Evolutionary conservation across 2,888 invertebrate species (phyloP).

Genomic region (Phytoseiulus persimilis): DNA sequence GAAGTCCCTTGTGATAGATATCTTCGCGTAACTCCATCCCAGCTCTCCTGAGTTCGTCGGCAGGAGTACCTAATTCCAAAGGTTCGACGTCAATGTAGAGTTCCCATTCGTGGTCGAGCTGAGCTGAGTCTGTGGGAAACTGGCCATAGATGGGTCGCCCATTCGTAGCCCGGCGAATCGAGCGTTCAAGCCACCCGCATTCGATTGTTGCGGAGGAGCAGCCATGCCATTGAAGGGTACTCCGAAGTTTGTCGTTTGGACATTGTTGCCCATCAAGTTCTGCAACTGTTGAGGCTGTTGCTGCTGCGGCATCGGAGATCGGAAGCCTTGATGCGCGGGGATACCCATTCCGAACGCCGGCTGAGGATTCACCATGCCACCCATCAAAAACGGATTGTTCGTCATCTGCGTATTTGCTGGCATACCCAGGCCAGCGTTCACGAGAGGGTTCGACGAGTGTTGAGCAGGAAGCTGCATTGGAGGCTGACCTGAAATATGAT

Average conservation of each 20-base stretch:
- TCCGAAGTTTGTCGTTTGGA: background rate
- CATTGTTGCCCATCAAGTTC: background rate
- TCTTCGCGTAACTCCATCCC: no score
- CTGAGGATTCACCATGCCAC: background rate
- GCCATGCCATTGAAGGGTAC: background rate
- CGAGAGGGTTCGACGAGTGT: background rate
- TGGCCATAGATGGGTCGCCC: background rate
- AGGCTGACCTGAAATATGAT: background rate
- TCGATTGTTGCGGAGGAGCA: background rate
- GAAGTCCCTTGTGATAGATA: no score
- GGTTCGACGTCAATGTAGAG: background rate
- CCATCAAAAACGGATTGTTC: slow-evolving; percentile 26
- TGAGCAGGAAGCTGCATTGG: background rate
- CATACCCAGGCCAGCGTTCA: background rate
- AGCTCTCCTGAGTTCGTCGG: background rate
- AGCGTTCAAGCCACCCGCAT: background rate
- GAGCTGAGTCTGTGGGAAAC: background rate
- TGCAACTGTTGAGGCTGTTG: background rate
- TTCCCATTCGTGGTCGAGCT: background rate
- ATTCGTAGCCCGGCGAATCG: background rate
- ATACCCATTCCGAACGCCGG: background rate
- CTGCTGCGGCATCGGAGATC: background rate
- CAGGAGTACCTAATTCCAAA: background rate
- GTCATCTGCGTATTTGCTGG: background rate
- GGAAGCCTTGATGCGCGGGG: background rate